Evolutionary conservation across 2,888 invertebrate genomes (phyloP), one percentile per base, ranked within the genome.

Genomic region (Cephonodes hylas): DNA sequence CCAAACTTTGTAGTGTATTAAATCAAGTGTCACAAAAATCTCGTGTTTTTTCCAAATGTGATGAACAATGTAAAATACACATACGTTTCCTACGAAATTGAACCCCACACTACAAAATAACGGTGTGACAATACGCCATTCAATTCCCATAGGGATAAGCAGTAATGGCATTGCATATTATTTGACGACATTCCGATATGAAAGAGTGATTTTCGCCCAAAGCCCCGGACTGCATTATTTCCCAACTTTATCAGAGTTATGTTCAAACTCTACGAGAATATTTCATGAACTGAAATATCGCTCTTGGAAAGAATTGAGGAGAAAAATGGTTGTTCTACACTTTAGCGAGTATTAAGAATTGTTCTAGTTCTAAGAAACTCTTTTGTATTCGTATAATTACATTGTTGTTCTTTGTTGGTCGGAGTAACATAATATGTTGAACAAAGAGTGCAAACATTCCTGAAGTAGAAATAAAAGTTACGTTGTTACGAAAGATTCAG

Each of bases 91-190:
- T 34, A 38, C 3, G 13, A 34, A 38, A 38, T 13, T n/a, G n/a
- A 4, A n/a, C n/a, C n/a, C 3, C 6, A 38, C n/a, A 38, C n/a
- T 13, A 42, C 38, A 58, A 10, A 60, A 48, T 1, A 22, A 42
- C 67, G 68, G 76, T 79, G 74, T 78, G 58, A 76, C 7, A 44
- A 27, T 2, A 46, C 58, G 10, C 58, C 63, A 15, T 45, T 34
- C 67, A 74, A 72, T 70, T 68, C 68, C 64, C 71, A 68, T 65
- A 64, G 63, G 65, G 69, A 76, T 69, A 70, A 71, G 66, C 70
- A 64, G 72, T 76, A 77, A 79, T 76, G 74, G 66, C 67, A 64
- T 69, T 72, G 72, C 72, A 76, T 77, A 79, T 79, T 81, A 79
- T 80, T 75, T 76, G 75, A 70, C 66, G 71, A 74, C 74, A 70